Evolutionary conservation across 2,888 invertebrate genomes (phyloP).

Genomic region (Melinopterus prodromus): DNA sequence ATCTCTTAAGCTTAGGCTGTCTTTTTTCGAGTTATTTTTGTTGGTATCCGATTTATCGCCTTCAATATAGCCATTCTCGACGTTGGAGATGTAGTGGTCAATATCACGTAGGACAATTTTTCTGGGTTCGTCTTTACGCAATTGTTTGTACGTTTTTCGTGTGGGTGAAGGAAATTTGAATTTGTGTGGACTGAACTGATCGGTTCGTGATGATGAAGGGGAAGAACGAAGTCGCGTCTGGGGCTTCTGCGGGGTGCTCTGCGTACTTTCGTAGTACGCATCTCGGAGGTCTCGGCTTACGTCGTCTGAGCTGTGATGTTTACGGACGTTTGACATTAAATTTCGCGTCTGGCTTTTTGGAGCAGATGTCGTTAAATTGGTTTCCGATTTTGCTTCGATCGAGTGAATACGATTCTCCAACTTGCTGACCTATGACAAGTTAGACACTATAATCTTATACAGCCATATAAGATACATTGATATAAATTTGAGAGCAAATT

Average conservation of each 20-base stretch:
- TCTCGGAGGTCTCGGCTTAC: constrained; percentile 34
- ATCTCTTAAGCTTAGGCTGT: constrained; percentile 50
- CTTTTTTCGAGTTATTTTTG: constrained; percentile 28
- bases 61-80: constrained; percentile 43
- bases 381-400: constrained; percentile 59
- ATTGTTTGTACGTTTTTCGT: constrained; percentile 5
- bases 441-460: neutral
- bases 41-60: constrained; percentile 45
- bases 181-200: neutral
- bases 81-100: constrained; percentile 56
- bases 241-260: constrained; percentile 58
- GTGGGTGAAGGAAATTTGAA: constrained; percentile 9
- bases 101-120: constrained; percentile 50
- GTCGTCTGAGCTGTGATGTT: constrained; percentile 52
- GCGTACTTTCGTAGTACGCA: constrained; percentile 49
- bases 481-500: too few relatives aligned
- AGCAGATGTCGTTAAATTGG: constrained; percentile 43
- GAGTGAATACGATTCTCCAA: constrained; percentile 63
- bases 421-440: constrained; percentile 67
- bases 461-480: too few relatives aligned
- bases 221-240: constrained; percentile 44
- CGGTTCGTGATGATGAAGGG: neutral
- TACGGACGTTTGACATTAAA: constrained; percentile 44
- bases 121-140: constrained; percentile 33
- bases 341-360: constrained; percentile 35